A percentile compares a stretch with the other conserved stretches of the same genome.
These are phyloP conservation scores for Charaxes varanes DNA, from an alignment of 1,140 invertebrate species.

Conservation along the genomic window DNA sequence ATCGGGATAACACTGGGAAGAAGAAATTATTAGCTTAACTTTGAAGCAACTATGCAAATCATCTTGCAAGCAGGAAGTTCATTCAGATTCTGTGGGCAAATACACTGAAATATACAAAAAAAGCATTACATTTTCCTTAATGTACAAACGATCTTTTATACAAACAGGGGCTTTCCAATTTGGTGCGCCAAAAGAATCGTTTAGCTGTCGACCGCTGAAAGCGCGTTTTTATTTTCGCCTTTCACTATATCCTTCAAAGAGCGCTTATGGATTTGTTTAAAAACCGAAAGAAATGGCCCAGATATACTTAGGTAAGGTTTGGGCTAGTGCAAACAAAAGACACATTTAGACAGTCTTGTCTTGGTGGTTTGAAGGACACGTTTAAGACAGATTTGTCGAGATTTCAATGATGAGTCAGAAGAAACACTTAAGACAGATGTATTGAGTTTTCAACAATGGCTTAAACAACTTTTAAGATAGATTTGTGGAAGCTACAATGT, in stretches of 20 bases:
- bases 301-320: conserved; percentile 10
- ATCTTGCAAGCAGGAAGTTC: too few species aligned
- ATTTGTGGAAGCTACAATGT: too few species aligned
- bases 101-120: too few species aligned
- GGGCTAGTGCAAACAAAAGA: background rate
- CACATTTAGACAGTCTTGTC: background rate
- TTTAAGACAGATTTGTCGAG: background rate
- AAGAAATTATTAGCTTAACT: too few species aligned
- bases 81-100: too few species aligned
- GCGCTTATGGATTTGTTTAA: conserved; percentile 29
- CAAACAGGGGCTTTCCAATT: conserved; percentile 31
- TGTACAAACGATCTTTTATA: conserved; percentile 8
- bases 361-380: background rate
- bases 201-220: conserved; percentile 24
- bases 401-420: too few species aligned
- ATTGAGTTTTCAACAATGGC: too few species aligned
- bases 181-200: conserved; percentile 32
- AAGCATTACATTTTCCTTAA: too few species aligned
- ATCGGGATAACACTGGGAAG: too few species aligned
- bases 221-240: conserved; percentile 28
- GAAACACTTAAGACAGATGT: too few species aligned
- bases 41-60: too few species aligned
- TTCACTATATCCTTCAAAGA: conserved; percentile 21
- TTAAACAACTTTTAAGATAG: too few species aligned
- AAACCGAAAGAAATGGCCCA: conserved; percentile 12